These are phyloP conservation scores for Cerastoderma edule DNA, from an alignment of 2,888 invertebrate genomes.

Conservation along the genomic window DNA sequence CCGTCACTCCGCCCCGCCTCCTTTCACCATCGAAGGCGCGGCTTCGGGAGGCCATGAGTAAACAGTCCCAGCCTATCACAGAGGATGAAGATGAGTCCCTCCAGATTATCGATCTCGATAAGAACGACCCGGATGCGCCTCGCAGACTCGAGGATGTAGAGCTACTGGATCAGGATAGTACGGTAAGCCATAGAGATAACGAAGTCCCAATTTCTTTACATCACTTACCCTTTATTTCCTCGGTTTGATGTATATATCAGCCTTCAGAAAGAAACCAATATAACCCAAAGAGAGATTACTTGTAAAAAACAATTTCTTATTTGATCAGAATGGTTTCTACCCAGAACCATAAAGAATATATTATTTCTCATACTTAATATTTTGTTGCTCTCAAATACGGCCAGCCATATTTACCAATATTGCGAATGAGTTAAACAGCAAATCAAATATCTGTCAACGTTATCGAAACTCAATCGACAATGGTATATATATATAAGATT, in stretches of 20 bases:
- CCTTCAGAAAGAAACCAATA: no score
- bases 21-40: slow-evolving; percentile 43
- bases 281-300: neutral
- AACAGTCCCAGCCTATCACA: slow-evolving; percentile 17
- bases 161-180: slow-evolving; percentile 39
- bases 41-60: slow-evolving; percentile 24
- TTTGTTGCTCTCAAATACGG: no score
- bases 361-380: neutral
- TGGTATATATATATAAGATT: no score
- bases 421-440: no score
- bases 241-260: no score
- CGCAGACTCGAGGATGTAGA: slow-evolving; percentile 42
- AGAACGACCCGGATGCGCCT: slow-evolving; percentile 12
- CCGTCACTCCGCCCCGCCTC: slow-evolving; percentile 47
- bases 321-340: neutral
- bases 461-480: no score
- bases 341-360: neutral
- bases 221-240: neutral
- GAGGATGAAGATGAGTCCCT: slow-evolving; percentile 9
- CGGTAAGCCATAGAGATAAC: no score
- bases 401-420: no score
- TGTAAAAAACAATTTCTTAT: neutral
- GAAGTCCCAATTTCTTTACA: neutral
- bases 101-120: neutral
- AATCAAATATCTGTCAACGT: no score